Base-by-base conservation (phyloP, 2,113 vertebrate genomes). In the Oncorhynchus clarkii region DNA sequence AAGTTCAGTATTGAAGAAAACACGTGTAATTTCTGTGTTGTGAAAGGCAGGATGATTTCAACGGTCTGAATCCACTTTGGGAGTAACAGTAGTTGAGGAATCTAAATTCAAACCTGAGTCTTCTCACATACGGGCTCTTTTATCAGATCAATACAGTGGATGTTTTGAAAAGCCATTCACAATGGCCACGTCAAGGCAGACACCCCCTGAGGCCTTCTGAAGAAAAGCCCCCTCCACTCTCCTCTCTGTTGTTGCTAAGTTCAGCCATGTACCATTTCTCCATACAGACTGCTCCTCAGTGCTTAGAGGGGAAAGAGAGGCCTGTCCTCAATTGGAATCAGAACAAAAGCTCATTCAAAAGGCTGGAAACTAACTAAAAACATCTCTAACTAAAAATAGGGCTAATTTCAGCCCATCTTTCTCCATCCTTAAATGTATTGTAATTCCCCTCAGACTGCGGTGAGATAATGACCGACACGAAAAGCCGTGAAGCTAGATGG, bases 141-240 rank as follows among this genome's bases (percentile, higher is more conserved):
- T 78, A 74, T 69, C 70, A 70, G 81, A 89, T 89, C 88, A 82
- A 87, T 90, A 85, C 67, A 54, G 45, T 73, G 48, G 39, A 29
- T 54, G 70, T 68, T 84, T 77, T 78, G 65, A 83, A 75, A 34
- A 76, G 78, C 80, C 77, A 70, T 62, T 73, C 79, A 64, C 70
- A 79, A 59, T 66, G 73, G 74, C 73, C 76, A 75, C 72, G 78
- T 72, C 72, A 75, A 80, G 62, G 73, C 73, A 49, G 34, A 60
- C 69, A 66, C 79, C 71, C 70, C 65, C 13, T 3, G 11, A 64
- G 74, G 70, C 29, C n/a, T 76, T 29, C 72, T 78, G n/a, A 24
- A 64, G 18, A 22, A 48, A 82, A 74, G 34, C 57, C 70, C 29
- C 22, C 45, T 62, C 71, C 54, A 75, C 80, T 87, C 76, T 74